These are phyloP conservation scores for Austrofundulus limnaeus DNA, from an alignment of 2,113 vertebrate species.

Conservation along the genomic window DNA sequence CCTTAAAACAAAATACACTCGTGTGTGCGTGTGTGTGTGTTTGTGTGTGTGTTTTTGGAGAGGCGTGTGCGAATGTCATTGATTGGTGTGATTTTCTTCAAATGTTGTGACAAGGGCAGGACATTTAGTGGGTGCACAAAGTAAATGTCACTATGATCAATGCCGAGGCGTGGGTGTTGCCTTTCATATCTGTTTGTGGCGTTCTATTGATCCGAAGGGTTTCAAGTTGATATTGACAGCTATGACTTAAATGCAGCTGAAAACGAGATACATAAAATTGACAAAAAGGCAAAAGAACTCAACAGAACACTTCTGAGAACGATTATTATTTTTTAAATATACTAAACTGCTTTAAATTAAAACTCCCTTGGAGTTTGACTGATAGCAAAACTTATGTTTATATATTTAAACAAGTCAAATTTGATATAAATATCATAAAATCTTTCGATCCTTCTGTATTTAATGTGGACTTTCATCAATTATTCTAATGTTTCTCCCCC, in stretches of 20 bases:
- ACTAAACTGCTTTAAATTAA: neutral
- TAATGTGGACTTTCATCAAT: slow-evolving; percentile 10
- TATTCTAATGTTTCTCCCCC: slow-evolving; percentile 31
- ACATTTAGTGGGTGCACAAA: slow-evolving; percentile 86
- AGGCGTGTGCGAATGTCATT: slow-evolving; percentile 45
- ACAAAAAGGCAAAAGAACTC: slow-evolving; percentile 28
- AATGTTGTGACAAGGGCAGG: slow-evolving; percentile 84
- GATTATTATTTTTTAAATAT: neutral
- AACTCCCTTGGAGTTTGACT: neutral
- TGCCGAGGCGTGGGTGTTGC: slow-evolving; percentile 84
- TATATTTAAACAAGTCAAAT: too few relatives aligned
- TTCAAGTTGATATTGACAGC: slow-evolving; percentile 84
- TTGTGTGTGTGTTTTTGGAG: slow-evolving; percentile 20
- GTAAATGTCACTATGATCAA: slow-evolving; percentile 93
- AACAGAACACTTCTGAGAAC: neutral
- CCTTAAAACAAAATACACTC: neutral
- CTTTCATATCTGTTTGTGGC: slow-evolving; percentile 82
- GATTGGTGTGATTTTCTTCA: slow-evolving; percentile 78
- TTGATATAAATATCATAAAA: too few relatives aligned
- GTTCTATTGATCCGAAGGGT: slow-evolving; percentile 81
- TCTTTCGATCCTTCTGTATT: too few relatives aligned
- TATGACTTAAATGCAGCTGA: slow-evolving; percentile 43
- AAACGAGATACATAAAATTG: slow-evolving; percentile 49
- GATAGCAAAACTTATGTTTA: too few relatives aligned
- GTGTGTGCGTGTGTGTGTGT: slow-evolving; percentile 25